Conservation (phyloP, 2,888 invertebrate genomes). For the Mythimna loreyi region DNA sequence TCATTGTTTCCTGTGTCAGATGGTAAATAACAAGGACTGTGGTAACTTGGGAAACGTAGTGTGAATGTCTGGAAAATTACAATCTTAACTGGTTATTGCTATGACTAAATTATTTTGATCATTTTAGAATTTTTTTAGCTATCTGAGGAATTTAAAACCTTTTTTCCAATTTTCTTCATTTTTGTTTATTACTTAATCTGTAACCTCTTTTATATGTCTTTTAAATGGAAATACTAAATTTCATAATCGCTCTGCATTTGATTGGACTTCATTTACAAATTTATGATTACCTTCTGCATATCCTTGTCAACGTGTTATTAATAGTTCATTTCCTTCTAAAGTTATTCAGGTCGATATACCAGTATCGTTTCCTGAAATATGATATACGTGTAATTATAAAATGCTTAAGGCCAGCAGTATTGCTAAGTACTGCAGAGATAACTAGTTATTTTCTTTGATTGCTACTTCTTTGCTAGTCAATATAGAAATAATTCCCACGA, state of each 20-base stretch:
- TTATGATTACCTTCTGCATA: constrained; percentile 2
- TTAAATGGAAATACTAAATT: not conserved
- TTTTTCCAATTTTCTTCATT: too few species aligned
- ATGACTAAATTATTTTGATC: constrained; percentile 21
- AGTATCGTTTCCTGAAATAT: constrained; percentile 43
- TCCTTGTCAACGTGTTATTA: constrained; percentile 11
- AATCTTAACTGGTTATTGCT: constrained; percentile 10
- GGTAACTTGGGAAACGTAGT: constrained; percentile 24
- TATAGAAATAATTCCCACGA: constrained; percentile 46
- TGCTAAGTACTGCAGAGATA: constrained; percentile 24
- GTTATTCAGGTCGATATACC: constrained; percentile 48
- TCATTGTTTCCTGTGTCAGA: constrained; percentile 39
- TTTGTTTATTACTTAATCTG: not conserved
- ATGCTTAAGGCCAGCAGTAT: constrained; percentile 31
- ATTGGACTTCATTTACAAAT: not conserved
- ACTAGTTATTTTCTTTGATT: constrained; percentile 51
- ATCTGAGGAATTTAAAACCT: too few species aligned
- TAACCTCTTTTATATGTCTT: not conserved
- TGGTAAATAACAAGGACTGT: constrained; percentile 25
- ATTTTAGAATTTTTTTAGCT: not conserved
- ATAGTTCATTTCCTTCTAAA: constrained; percentile 35
- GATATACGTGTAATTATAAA: constrained; percentile 38
- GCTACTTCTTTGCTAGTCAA: constrained; percentile 19
- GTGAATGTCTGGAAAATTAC: constrained; percentile 26
- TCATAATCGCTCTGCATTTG: not conserved